Evolutionary conservation across 2,797 vertebrate genomes (phyloP).

Genomic region (Melanotaenia nigrans): DNA sequence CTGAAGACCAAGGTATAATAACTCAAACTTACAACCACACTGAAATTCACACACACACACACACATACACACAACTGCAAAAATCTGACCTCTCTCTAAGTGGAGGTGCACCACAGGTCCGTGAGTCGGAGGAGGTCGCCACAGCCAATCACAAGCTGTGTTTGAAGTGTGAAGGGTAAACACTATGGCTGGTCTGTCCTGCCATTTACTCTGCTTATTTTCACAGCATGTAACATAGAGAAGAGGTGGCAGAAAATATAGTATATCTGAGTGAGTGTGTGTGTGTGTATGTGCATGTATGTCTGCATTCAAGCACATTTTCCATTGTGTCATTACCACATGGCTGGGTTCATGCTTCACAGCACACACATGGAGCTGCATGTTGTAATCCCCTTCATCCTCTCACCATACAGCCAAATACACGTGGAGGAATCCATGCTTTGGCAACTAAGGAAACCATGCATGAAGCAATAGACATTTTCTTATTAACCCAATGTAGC

Average conservation of each 20-base stretch:
- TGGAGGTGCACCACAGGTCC: conserved; percentile 82
- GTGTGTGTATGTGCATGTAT: conserved; percentile 52
- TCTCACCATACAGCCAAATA: conserved; percentile 61
- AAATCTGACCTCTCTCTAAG: conserved; percentile 75
- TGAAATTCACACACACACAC: conserved; percentile 16
- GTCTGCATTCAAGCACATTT: conserved; percentile 65
- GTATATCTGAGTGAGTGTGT: conserved; percentile 63
- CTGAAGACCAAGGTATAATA: conserved; percentile 35
- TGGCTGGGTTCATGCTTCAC: conserved; percentile 74
- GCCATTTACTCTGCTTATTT: conserved; percentile 91
- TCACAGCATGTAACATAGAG: conserved; percentile 90
- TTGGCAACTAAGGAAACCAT: conserved; percentile 72
- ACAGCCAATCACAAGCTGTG: conserved; percentile 93
- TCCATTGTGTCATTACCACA: conserved; percentile 82
- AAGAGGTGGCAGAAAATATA: conserved; percentile 82
- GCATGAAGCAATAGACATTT: conserved; percentile 73
- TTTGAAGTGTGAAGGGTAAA: conserved; percentile 92
- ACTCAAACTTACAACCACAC: conserved; percentile 17
- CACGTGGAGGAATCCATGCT: conserved; percentile 62
- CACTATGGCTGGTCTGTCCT: conserved; percentile 85
- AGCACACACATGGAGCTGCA: conserved; percentile 80
- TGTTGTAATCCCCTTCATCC: conserved; percentile 80
- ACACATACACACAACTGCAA: conserved; percentile 41
- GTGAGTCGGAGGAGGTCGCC: conserved; percentile 86
- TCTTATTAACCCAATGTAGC: conserved; percentile 76